Percentiles rank a stretch among this genome's conserved stretches.
phyloP scores from a whole-genome alignment of 2,888 invertebrate genomes.

The Leptopilina syphax region DNA sequence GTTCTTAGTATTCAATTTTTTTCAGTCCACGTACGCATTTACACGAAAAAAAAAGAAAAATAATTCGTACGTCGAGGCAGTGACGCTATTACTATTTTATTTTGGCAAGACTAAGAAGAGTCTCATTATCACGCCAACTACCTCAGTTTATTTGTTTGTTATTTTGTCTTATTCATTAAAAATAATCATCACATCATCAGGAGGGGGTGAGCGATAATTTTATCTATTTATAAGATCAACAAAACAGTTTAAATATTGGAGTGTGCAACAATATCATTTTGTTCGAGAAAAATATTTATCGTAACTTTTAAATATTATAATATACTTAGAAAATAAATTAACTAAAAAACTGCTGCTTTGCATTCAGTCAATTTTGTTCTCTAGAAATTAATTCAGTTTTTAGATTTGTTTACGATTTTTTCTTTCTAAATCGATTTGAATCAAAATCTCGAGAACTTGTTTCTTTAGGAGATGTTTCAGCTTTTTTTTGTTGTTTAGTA shows the following conservation, averaged over 20 bases:
- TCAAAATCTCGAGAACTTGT: conserved; percentile 25
- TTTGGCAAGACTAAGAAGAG: conserved; percentile 55
- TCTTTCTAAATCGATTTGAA: neutral
- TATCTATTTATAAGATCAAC: neutral
- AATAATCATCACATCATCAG: conserved; percentile 1
- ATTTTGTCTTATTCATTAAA: conserved; percentile 52
- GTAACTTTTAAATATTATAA: conserved; percentile 12
- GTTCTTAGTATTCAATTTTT: neutral
- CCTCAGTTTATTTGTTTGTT: conserved; percentile 22
- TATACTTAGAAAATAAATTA: conserved; percentile 37
- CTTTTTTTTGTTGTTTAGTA: conserved; percentile 7
- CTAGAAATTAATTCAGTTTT: neutral
- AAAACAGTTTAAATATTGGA: neutral
- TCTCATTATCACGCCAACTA: conserved; percentile 55
- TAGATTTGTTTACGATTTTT: neutral
- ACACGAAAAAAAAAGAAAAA: neutral
- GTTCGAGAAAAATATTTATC: conserved; percentile 23
- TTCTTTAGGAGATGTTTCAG: neutral
- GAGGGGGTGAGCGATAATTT: conserved; percentile 15
- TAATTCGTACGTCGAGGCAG: conserved; percentile 58
- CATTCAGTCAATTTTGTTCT: conserved; percentile 25
- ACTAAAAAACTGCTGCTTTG: conserved; percentile 22
- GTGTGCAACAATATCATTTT: conserved; percentile 25
- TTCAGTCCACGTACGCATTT: conserved; percentile 35
- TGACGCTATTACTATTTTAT: conserved; percentile 54